A percentile compares a stretch with the other conserved stretches of the same genome.
phyloP scores from a whole-genome alignment of 2,113 vertebrate genomes.

The Bombycilla garrulus region DNA sequence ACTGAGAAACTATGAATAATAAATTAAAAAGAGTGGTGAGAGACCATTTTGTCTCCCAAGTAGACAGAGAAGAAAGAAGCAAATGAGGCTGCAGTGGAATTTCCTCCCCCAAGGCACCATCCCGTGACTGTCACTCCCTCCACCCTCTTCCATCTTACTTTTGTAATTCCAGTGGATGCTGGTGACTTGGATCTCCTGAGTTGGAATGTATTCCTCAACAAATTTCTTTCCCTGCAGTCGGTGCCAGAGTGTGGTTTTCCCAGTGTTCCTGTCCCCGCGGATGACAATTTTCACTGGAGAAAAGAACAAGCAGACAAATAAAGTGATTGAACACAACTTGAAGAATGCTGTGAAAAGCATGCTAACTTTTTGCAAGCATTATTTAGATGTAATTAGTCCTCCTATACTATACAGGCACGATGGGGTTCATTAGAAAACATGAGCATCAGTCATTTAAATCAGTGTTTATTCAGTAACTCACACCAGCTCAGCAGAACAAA shows the following conservation, averaged over 20 bases:
- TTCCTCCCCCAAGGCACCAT: background rate
- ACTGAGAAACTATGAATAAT: background rate
- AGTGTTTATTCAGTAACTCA: background rate
- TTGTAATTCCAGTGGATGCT: slow-evolving; percentile 99
- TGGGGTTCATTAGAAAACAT: background rate
- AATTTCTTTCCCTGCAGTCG: slow-evolving; percentile 95
- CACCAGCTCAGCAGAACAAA: background rate
- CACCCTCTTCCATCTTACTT: slow-evolving; percentile 79
- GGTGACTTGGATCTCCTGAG: slow-evolving; percentile 98
- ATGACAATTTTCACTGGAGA: slow-evolving; percentile 97
- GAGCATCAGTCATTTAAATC: background rate
- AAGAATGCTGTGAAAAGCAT: background rate
- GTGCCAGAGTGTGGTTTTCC: slow-evolving; percentile 97
- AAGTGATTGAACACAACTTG: background rate
- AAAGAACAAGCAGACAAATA: background rate
- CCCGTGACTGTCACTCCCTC: background rate
- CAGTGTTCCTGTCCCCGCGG: slow-evolving; percentile 95
- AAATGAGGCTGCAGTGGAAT: background rate
- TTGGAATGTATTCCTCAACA: slow-evolving; percentile 96
- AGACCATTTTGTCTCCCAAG: background rate
- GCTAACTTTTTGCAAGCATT: background rate
- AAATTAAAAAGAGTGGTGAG: background rate
- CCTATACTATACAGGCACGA: background rate
- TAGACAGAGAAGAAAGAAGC: background rate
- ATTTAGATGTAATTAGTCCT: background rate